Percentiles rank a stretch among this genome's conserved stretches.
Conservation (phyloP, 2,113 vertebrate species). For the Semnornis frantzii region DNA sequence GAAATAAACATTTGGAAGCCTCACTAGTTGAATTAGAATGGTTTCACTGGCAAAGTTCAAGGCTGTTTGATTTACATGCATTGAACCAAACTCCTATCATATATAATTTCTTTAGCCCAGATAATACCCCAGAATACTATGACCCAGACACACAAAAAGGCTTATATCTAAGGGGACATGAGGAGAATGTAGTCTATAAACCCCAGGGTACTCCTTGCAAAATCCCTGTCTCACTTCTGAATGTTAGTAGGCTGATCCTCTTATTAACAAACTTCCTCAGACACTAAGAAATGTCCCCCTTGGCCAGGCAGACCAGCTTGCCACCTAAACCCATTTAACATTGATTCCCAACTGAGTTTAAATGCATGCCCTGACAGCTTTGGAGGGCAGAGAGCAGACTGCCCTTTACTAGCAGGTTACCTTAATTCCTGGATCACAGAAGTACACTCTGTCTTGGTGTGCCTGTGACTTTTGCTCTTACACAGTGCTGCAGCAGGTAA, state of each 20-base stretch:
- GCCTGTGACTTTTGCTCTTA: not conserved
- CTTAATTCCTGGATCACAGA: not conserved
- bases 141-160: not conserved
- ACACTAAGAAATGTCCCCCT: not conserved
- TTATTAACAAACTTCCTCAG: not conserved
- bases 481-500: not conserved
- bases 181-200: not conserved
- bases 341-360: not conserved
- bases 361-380: not conserved
- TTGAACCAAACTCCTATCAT: not conserved
- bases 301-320: not conserved
- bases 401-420: not conserved
- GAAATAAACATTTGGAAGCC: not conserved
- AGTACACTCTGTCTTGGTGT: not conserved
- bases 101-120: not conserved
- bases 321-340: not conserved
- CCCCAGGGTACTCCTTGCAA: not conserved
- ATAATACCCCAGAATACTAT: not conserved
- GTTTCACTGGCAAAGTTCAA: not conserved
- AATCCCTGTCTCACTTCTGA: not conserved
- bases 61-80: not conserved
- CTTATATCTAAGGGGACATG: not conserved
- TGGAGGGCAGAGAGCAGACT: not conserved
- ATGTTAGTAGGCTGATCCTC: not conserved
- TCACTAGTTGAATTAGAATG: not conserved